These are phyloP conservation scores for Eupeodes latifasciatus DNA, from an alignment of 2,888 invertebrate species.

Conservation along the genomic window DNA sequence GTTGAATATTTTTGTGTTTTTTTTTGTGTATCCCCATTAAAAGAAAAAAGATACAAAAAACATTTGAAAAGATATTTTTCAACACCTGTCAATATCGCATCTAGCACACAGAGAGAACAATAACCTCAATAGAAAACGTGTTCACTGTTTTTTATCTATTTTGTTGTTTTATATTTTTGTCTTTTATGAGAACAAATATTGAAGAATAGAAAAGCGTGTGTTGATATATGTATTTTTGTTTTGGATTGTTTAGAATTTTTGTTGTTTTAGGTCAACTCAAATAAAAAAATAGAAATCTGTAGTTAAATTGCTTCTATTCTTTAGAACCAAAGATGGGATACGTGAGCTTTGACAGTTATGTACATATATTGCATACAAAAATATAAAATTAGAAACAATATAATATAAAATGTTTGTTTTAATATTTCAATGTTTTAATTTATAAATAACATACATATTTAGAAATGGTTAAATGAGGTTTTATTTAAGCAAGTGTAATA, in stretches of 20 bases:
- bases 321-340: not conserved
- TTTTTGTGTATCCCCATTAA: not conserved
- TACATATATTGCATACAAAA: not conserved
- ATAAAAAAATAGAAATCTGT: not conserved
- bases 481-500: no score
- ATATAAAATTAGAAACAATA: no score
- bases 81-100: constrained; percentile 26
- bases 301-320: not conserved
- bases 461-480: no score
- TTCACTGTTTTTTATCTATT: not conserved
- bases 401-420: no score
- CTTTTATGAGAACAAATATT: not conserved
- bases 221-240: not conserved
- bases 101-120: constrained; percentile 6
- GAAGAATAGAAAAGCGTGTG: not conserved
- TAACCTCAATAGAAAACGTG: constrained; percentile 37
- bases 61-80: not conserved
- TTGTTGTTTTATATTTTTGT: not conserved
- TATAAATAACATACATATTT: no score
- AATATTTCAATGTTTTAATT: no score
- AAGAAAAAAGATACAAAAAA: constrained; percentile 14
- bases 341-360: not conserved
- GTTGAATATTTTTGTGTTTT: not conserved
- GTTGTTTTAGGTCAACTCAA: constrained; percentile 23
- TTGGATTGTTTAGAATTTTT: not conserved